Percentiles rank a stretch among this genome's conserved stretches.
Evolutionary conservation across 2,797 vertebrate species (phyloP).

Genomic region (Gambelia wislizenii): DNA sequence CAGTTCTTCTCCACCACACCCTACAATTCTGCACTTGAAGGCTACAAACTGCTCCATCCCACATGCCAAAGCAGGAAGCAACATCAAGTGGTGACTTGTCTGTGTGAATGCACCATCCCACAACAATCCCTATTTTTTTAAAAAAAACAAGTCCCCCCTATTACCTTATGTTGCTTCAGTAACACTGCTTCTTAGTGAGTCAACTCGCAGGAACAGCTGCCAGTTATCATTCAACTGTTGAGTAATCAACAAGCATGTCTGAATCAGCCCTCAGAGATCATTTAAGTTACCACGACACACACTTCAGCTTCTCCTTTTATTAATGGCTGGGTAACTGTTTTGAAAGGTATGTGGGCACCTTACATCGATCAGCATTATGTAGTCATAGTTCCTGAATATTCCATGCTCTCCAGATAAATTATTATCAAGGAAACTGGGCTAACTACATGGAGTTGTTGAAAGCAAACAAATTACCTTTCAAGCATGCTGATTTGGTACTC

Average conservation of each 20-base stretch:
- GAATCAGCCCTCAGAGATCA: background rate
- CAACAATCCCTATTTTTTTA: too few species aligned
- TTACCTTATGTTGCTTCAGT: background rate
- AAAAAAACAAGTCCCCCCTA: background rate
- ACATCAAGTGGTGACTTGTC: background rate
- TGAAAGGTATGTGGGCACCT: background rate
- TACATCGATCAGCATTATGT: background rate
- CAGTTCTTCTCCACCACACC: background rate
- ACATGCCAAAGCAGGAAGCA: background rate
- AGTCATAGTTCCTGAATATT: conserved; percentile 23
- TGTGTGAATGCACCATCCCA: background rate
- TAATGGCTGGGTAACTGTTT: background rate
- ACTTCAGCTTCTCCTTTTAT: background rate
- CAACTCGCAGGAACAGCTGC: too few species aligned
- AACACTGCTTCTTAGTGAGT: background rate
- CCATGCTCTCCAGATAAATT: conserved; percentile 7
- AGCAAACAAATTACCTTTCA: background rate
- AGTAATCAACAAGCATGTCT: background rate
- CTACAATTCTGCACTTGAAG: background rate
- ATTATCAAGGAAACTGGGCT: conserved; percentile 1
- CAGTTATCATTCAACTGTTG: background rate
- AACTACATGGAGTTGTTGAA: background rate
- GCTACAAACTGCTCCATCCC: background rate
- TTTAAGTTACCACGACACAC: background rate
- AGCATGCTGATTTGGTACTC: background rate